These are phyloP conservation scores for Chironomus riparius DNA, from an alignment of 2,888 invertebrate species.

Conservation along the genomic window DNA sequence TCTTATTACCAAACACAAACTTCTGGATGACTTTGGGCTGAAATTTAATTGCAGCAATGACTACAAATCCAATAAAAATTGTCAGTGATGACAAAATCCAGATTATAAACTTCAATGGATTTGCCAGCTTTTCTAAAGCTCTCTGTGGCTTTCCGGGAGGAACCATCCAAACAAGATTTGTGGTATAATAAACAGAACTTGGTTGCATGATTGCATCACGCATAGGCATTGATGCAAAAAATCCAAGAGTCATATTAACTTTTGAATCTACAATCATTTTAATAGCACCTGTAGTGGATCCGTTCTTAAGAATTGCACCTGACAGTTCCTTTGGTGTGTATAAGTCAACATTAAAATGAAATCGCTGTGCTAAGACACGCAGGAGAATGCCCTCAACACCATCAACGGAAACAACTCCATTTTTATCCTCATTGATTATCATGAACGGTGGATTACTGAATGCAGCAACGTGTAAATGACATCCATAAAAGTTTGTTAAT, in stretches of 20 bases:
- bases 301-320: conserved; percentile 25
- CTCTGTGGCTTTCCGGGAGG: conserved; percentile 17
- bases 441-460: no score
- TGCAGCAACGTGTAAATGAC: no score
- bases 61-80: not conserved
- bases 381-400: no score
- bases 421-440: no score
- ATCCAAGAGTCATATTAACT: conserved; percentile 28
- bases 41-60: not conserved
- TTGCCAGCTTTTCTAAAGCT: conserved; percentile 14
- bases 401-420: no score
- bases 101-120: not conserved
- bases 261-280: conserved; percentile 17
- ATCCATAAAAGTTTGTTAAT: no score
- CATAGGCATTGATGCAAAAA: not conserved
- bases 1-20: conserved; percentile 17
- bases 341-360: conserved; percentile 27
- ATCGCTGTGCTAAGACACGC: no score
- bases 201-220: not conserved
- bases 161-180: conserved; percentile 18
- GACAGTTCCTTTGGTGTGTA: not conserved
- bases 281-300: conserved; percentile 28
- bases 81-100: not conserved
- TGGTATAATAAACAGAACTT: conserved; percentile 1
- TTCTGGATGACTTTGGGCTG: not conserved